Evolutionary conservation across 2,797 vertebrate genomes (phyloP).

Genomic region (Serranus cabrilla): DNA sequence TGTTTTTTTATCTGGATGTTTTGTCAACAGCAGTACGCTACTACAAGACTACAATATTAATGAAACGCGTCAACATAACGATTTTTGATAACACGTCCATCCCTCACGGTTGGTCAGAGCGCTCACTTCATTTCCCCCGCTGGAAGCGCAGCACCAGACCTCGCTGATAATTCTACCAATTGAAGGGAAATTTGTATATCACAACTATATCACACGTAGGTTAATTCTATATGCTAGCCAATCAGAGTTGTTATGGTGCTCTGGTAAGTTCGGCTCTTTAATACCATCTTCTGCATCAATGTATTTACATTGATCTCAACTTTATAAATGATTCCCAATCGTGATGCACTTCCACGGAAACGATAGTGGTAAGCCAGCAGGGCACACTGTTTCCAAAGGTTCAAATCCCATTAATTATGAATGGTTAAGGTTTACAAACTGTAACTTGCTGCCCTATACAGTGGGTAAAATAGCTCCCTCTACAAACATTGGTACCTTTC

Average conservation of each 20-base stretch:
- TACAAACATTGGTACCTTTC: background rate
- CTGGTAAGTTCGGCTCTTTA: background rate
- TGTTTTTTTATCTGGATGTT: background rate
- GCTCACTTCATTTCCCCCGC: background rate
- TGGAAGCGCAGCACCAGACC: background rate
- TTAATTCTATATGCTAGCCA: rapidly evolving
- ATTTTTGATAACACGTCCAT: no score
- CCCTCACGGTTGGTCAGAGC: background rate
- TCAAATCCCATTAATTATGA: background rate
- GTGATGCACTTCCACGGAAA: background rate
- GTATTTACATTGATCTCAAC: background rate
- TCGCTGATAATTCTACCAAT: background rate
- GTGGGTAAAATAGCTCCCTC: background rate
- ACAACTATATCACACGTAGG: background rate
- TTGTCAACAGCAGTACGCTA: background rate
- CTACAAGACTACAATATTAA: background rate
- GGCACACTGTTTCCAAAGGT: background rate
- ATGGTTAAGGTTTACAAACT: no score
- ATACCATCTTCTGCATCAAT: no score
- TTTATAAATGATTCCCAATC: background rate
- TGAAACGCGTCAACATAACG: no score
- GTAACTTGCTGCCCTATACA: background rate
- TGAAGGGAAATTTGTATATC: background rate
- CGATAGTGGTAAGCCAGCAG: no score
- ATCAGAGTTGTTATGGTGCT: rapidly evolving